phyloP scores from a whole-genome alignment of 2,888 invertebrate genomes.

The Tetheella fluctuosa region DNA sequence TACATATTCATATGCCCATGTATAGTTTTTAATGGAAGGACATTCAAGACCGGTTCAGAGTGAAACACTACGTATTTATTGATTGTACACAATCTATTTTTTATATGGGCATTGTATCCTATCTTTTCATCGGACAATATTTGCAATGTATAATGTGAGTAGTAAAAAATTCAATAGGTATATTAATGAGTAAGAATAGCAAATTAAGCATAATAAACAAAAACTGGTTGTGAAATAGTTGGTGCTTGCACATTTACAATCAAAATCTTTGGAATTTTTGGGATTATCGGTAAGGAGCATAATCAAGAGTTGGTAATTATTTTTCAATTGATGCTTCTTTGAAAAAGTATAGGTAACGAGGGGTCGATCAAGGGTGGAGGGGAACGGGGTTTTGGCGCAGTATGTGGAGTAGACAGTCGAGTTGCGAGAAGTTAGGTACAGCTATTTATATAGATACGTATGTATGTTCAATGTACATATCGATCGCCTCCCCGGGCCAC shows the following conservation, averaged over 20 bases:
- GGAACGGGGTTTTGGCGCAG: constrained; percentile 79
- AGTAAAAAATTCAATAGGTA: no score
- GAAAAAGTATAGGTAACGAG: constrained; percentile 61
- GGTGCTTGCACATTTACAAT: no score
- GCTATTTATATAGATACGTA: constrained; percentile 80
- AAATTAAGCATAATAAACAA: no score
- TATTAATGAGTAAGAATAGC: no score
- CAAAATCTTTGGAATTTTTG: no score
- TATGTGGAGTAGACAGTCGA: constrained; percentile 82
- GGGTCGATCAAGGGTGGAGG: constrained; percentile 53
- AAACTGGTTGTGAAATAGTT: no score
- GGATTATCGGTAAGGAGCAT: not conserved
- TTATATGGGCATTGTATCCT: not conserved
- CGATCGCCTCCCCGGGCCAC: constrained; percentile 83
- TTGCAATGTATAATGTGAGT: no score
- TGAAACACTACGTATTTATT: not conserved
- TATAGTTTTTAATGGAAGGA: not conserved
- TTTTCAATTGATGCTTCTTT: constrained; percentile 38
- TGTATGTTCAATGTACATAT: constrained; percentile 84
- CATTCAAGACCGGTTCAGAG: not conserved
- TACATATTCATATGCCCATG: not conserved
- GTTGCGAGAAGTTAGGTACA: constrained; percentile 82
- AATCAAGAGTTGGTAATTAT: not conserved
- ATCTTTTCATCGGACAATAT: not conserved
- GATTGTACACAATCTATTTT: not conserved